Base-by-base conservation (phyloP, 1,140 invertebrate species). In the Drosophila jambulina region DNA sequence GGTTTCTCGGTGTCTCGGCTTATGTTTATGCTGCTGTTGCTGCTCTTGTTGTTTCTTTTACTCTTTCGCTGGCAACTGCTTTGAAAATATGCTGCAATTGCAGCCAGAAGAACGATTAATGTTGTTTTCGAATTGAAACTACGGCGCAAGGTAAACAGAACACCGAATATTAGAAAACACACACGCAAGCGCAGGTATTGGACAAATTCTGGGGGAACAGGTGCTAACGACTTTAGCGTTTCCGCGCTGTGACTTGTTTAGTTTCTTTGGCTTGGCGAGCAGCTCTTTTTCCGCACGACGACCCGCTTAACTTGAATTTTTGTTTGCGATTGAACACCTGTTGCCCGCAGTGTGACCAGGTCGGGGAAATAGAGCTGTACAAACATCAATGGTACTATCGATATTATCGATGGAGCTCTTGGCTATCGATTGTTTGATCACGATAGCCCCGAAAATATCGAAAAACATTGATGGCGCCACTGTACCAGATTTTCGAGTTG, bases 141-240 rank as follows among this genome's bases (percentile, higher is more conserved):
- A 25, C 51, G 32, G 34, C 59, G 32, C 19, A 36, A 63, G 19
- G 17, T 75, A 38, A 70, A 45, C 42, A 69, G 34, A 25, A 42
- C 40, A 58, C 49, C 29, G 51, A 38, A 17, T 48, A 69, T 29
- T 60, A 51, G 32, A 19, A 40, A 36, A 36, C 43, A 42, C 63
- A 68, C 51, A 38, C 48, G 42, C 56, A 51, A 32, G 57, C 36
- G 42, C 48, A 53, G 17, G 36, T 64, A 48, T 48, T 43, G 40
- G 53, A 67, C 75, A 63, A 82, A 87, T 87, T 76, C 64, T 74
- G 60, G 64, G 67, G 32, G 59, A 82, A 87, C 83, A 87, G 83
- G 83, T 87, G 83, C 60, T 54, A 68, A 58, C 45, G 29, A 61
- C 79, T 59, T 49, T 59, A 38, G 53, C 62, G 58, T 61, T 63